Evolutionary conservation across 2,113 vertebrate genomes (phyloP).

Genomic region (Muscicapa adusta): DNA sequence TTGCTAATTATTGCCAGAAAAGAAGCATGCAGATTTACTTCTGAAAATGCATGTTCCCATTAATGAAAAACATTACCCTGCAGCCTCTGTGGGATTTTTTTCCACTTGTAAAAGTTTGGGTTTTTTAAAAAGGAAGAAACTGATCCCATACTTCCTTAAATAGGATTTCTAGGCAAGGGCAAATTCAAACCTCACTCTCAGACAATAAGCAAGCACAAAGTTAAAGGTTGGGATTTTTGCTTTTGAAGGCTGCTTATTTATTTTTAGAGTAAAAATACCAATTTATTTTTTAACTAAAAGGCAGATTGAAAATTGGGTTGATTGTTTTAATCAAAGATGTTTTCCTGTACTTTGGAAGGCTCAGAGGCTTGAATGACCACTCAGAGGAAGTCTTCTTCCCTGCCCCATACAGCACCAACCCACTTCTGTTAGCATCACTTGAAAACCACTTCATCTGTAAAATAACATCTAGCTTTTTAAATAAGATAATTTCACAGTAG

Average conservation of each 20-base stretch:
- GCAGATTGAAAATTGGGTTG: not conserved
- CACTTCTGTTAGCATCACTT: not conserved
- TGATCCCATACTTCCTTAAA: not conserved
- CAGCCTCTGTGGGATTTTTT: constrained; percentile 35
- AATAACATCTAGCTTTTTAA: not conserved
- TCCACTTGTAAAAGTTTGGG: constrained; percentile 9
- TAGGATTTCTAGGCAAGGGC: not conserved
- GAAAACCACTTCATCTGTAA: not conserved
- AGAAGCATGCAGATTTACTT: constrained; percentile 50
- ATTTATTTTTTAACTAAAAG: not conserved
- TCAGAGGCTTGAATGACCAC: not conserved
- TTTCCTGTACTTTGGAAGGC: not conserved
- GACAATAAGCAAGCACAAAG: not conserved
- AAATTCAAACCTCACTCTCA: not conserved
- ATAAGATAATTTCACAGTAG: not conserved
- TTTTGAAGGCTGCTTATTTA: not conserved
- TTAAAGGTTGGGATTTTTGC: not conserved
- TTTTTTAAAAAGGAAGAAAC: not conserved
- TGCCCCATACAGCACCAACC: not conserved
- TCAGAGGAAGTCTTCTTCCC: not conserved
- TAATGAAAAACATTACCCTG: constrained; percentile 66
- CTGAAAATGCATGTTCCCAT: constrained; percentile 24
- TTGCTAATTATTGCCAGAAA: constrained; percentile 59
- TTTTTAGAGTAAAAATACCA: not conserved
- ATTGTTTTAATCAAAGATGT: not conserved